Evolutionary conservation across 2,888 invertebrate genomes (phyloP).

Genomic region (Branchellion lobata): DNA sequence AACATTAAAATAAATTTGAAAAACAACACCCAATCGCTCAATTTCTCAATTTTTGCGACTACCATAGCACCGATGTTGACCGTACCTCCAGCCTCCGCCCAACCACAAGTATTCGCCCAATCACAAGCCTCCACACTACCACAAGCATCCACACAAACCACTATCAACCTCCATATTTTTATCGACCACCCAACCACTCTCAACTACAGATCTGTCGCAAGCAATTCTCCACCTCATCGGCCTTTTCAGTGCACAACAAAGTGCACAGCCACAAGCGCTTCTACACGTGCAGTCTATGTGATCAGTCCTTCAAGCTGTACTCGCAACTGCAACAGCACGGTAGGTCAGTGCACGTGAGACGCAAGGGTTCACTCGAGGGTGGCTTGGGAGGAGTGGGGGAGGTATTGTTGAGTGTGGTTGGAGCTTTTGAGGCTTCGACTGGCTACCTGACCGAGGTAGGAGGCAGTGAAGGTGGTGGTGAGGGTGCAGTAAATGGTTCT

Average conservation of each 20-base stretch:
- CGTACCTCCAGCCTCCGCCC: too few relatives aligned
- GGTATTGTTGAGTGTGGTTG: background rate
- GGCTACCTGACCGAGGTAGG: background rate
- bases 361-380: constrained; percentile 69
- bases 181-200: background rate
- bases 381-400: constrained; percentile 72
- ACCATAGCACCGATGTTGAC: too few relatives aligned
- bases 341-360: constrained; percentile 69
- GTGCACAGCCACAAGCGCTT: constrained; percentile 69
- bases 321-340: constrained; percentile 66
- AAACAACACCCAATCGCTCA: too few relatives aligned
- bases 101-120: too few relatives aligned
- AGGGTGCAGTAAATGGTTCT: background rate
- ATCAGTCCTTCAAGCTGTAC: constrained; percentile 69
- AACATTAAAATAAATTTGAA: too few relatives aligned
- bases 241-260: constrained; percentile 73
- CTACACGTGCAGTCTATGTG: constrained; percentile 76
- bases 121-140: too few relatives aligned
- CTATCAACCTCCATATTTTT: background rate
- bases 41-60: too few relatives aligned
- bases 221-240: constrained; percentile 73
- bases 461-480: background rate
- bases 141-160: too few relatives aligned
- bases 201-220: constrained; percentile 66
- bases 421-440: background rate